phyloP scores from a whole-genome alignment of 2,113 vertebrate genomes.

The Parotia lawesii region DNA sequence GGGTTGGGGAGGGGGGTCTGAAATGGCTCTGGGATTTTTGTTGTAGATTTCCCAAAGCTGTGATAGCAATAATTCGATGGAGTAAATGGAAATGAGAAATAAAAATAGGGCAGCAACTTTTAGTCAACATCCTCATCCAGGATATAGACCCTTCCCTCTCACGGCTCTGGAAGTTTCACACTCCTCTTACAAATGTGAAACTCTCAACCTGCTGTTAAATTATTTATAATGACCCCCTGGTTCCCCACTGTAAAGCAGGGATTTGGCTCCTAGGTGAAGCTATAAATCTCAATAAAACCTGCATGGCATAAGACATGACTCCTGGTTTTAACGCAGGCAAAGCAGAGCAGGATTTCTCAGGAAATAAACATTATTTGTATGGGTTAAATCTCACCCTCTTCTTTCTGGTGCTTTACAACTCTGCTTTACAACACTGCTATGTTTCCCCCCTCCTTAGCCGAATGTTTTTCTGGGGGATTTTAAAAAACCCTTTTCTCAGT shows the following conservation, averaged over 20 bases:
- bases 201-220: neutral
- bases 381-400: neutral
- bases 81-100: neutral
- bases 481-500: neutral
- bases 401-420: neutral
- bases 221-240: neutral
- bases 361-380: neutral
- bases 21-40: rapidly evolving
- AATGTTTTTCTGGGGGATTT: neutral
- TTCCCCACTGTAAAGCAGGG: neutral
- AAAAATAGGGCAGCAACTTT: neutral
- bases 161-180: neutral
- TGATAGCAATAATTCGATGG: neutral
- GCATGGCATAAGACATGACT: neutral
- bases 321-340: neutral
- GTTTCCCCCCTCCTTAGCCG: neutral
- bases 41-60: neutral
- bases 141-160: neutral
- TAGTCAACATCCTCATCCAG: neutral
- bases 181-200: neutral
- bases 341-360: neutral
- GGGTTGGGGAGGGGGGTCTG: neutral
- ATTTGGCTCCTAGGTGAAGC: neutral
- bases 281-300: neutral
- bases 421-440: neutral